Evolutionary conservation across 1,140 invertebrate species (phyloP), one percentile per base, ranked within the genome.

Genomic region (Bathynomus jamesi): DNA sequence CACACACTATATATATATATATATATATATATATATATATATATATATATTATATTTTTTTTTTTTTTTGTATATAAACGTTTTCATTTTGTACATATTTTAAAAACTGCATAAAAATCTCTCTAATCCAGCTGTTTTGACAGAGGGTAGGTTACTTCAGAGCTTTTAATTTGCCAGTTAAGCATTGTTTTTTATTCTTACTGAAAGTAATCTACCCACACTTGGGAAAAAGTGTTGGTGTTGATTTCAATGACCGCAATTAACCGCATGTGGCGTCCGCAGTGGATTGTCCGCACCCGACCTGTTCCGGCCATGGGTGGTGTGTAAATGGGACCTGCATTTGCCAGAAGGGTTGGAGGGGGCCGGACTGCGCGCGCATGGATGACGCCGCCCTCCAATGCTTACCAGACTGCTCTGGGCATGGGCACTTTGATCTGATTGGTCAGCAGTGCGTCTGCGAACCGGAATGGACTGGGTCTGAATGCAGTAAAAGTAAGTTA

Each of bases 271-370:
- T 53, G 40, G 5, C 40, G 21, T 53, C 40, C 40, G 31, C 79
- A 92, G 90, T 92, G 27, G 93, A 96, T 80, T 99, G 96, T 81
- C 93, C 95, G 0, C 92, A 96, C 83, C 93, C 96, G 1, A 94
- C 90, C 60, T 99, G 97, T 81, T 94, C 92, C 0, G 90, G 90
- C 11, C 94, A 99, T 80, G 97, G 97, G 17, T 94, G 95, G 78
- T 99, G 96, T 82, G 89, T 94, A 10, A 91, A 94, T 75, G 97
- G 97, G 2, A 86, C 88, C n/a, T 99, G 97, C 83, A 88, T 95
- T 31, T 99, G 97, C 82, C 97, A 97, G 82, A 94, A 95, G 79
- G 96, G 96, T 0, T 99, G 93, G 92, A 92, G 94, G 81, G 96
- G 96, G 0, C 79, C 85, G 0, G 94, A 96, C 79, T 99, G 97